Evolutionary conservation across 2,888 invertebrate species (phyloP).

Genomic region (Erebia aethiops): DNA sequence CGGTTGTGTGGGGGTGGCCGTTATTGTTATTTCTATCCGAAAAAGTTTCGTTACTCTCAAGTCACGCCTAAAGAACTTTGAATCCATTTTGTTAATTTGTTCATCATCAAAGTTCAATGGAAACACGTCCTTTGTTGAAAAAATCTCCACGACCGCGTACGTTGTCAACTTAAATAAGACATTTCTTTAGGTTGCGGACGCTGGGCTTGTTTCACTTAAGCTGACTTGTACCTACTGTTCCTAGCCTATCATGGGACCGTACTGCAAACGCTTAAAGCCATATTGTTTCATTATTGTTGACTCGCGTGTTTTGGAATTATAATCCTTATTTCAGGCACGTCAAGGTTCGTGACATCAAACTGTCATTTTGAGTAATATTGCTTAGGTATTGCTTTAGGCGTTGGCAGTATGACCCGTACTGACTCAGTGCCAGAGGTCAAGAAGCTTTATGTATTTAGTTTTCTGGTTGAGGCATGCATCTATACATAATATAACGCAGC

Average conservation of each 20-base stretch:
- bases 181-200: not conserved
- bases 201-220: constrained; percentile 12
- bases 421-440: constrained; percentile 4
- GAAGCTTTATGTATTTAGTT: not conserved
- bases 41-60: not conserved
- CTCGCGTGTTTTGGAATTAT: too few species aligned
- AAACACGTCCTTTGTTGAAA: constrained; percentile 16
- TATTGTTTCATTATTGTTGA: too few species aligned
- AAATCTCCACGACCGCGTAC: constrained; percentile 10
- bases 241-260: too few species aligned
- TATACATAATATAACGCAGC: too few species aligned
- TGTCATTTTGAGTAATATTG: too few species aligned
- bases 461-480: not conserved
- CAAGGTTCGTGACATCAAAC: too few species aligned
- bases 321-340: too few species aligned
- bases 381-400: too few species aligned
- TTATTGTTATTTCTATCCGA: not conserved
- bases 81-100: not conserved
- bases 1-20: not conserved
- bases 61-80: not conserved
- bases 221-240: not conserved
- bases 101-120: not conserved
- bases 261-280: too few species aligned
- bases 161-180: constrained; percentile 32
- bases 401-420: too few species aligned